Conservation (phyloP, 2,113 vertebrate species). For the Isurus oxyrinchus region DNA sequence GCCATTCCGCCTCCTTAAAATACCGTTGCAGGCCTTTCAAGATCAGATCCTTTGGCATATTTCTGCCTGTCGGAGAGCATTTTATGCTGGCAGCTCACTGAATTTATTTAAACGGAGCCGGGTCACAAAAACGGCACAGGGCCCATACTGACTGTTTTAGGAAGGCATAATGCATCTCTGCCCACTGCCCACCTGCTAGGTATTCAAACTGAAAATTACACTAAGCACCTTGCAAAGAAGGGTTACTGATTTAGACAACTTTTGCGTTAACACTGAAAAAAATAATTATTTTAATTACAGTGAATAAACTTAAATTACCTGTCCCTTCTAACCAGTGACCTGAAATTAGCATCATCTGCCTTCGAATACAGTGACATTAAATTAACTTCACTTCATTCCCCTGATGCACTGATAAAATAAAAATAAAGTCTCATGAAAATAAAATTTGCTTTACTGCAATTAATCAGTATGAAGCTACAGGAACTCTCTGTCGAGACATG, state of each 20-base stretch:
- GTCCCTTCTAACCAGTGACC: neutral
- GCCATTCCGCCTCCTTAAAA: neutral
- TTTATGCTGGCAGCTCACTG: neutral
- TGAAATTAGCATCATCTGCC: neutral
- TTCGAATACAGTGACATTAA: neutral
- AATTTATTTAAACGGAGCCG: neutral
- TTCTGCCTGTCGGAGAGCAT: neutral
- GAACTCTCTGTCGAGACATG: neutral
- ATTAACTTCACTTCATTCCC: slow-evolving; percentile 20
- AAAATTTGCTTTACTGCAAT: neutral
- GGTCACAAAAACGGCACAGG: neutral
- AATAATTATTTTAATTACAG: neutral
- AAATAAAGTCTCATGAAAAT: neutral
- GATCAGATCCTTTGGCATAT: neutral
- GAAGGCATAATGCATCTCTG: too few relatives aligned
- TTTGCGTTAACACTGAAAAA: neutral
- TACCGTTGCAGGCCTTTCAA: neutral
- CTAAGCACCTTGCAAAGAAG: neutral
- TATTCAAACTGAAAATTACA: neutral
- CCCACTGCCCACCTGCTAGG: neutral
- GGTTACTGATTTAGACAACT: neutral
- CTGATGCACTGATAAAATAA: neutral
- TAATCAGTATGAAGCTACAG: neutral
- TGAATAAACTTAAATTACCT: neutral
- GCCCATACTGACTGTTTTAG: neutral